Base-by-base conservation (phyloP, 2,113 vertebrate genomes). In the Perognathus longimembris region DNA sequence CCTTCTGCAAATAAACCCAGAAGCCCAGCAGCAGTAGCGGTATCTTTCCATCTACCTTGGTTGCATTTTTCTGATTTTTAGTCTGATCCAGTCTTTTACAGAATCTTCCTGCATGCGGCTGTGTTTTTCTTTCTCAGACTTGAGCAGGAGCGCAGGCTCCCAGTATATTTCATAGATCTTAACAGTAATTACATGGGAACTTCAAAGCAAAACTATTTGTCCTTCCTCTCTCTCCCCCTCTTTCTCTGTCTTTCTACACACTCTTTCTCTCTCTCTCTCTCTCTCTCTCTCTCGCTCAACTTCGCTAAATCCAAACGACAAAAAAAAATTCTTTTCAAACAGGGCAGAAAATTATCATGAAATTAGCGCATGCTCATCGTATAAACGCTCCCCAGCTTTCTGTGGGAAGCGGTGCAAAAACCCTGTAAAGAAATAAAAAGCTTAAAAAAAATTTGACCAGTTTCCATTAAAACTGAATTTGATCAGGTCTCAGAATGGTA, bases 161-260 rank as follows among this genome's bases (percentile, higher is more conserved):
- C 76, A 3, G 90, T 64, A 26, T 71, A 40, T 91, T 92, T 86
- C 83, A 75, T 79, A 88, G 93, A 92, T 90, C 94, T 88, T 79
- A 94, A 80, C 79, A 86, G 94, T 89, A 95, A 96, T 97, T 96
- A 96, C 61, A 92, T n/a, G 89, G 90, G 69, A 77, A 94, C 97
- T 97, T 96, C 97, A 97, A 96, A 96, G 95, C 94, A 85, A 45
- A 94, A 88, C 84, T 88, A 59, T 92, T 92, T 94, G 59, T 73
- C 40, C 70, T 74, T 45, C 79, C 63, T 84, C 42, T 88, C 34
- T 79, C 30, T 82, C 73, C 84, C n/a, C 63, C 63, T 85, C 38
- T 76, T 20, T 84, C 74, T 81, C 40, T 69, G 63, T 76, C 81
- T 88, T 34, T 75, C 30, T 77, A 54, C 2, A 66, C 38, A 70